Base-by-base conservation (phyloP, 2,888 invertebrate species). In the Icerya purchasi region DNA sequence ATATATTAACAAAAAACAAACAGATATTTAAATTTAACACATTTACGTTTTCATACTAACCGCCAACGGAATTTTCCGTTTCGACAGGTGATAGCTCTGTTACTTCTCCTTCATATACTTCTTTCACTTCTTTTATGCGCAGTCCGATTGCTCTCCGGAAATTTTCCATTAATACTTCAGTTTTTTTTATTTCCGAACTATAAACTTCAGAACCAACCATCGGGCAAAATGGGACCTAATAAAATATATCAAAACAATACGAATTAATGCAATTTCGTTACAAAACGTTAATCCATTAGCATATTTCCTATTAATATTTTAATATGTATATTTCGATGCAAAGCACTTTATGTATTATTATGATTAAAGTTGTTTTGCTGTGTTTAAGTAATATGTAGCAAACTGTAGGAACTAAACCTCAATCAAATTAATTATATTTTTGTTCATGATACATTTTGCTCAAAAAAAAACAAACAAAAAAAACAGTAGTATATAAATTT, bases 21-120 rank as follows among this genome's bases (percentile, higher is more conserved):
- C 18, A 20, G 3, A 49, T 23, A 23, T 24, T 51, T 23, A 56
- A 3, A 5, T 22, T 2, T 18, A 50, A 23, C 20, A 56, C 2
- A 18, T 1, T 50, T 36, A 1, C 19, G n/a, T 22, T 22, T 36
- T 20, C 14, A 2, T 22, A 55, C 52, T 65, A 73, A 81, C 86
- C 90, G 70, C 94, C 94, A 76, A 89, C 84, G 1, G 93, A 91
- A 73, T 89, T 94, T 72, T 97, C 96, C 3, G 93, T 93, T 73
- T 98, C 98, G 1, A 91, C 85, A 0, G 98, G 98, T 2, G 92
- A 91, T n/a, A 98, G 75, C 71, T 98, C 97, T 0, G 90, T 94
- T 0, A 99, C 96, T 76, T 99, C 98, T 10, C 98, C 98, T 73
- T 99, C 98, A 71, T 97, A 99, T 0, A 98, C 97, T 73, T 99